phyloP scores from a whole-genome alignment of 64 coral and sea anemone genomes.

The Orbicella faveolata region DNA sequence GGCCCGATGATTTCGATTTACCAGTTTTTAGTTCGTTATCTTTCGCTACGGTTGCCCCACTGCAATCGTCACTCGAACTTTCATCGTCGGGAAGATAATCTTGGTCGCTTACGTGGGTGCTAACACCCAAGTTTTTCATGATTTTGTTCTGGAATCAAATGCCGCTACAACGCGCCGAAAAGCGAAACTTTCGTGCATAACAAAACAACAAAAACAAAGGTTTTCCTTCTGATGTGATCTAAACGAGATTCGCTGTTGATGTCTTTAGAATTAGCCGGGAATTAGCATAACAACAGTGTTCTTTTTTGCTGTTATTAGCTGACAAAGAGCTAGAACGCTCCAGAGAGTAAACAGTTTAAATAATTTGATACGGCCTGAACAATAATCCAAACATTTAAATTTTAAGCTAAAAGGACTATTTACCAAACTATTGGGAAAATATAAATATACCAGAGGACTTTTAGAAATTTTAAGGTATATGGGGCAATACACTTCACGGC shows the following conservation, averaged over 20 bases:
- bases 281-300: neutral
- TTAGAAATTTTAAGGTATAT: too few species aligned
- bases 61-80: neutral
- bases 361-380: neutral
- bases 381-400: neutral
- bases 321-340: neutral
- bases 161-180: neutral
- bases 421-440: too few species aligned
- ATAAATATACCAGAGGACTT: too few species aligned
- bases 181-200: neutral
- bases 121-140: neutral
- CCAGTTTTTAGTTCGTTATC: neutral
- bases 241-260: neutral
- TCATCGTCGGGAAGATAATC: neutral
- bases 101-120: neutral
- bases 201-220: neutral
- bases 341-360: constrained; percentile 1
- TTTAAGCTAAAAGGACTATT: neutral
- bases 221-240: neutral
- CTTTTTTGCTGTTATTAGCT: neutral
- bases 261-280: neutral
- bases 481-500: too few species aligned
- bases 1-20: neutral
- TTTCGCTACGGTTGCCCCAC: neutral
- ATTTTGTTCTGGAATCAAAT: neutral